These are phyloP conservation scores for Perca schrenkii DNA, from an alignment of 2,113 vertebrate species.

Conservation along the genomic window DNA sequence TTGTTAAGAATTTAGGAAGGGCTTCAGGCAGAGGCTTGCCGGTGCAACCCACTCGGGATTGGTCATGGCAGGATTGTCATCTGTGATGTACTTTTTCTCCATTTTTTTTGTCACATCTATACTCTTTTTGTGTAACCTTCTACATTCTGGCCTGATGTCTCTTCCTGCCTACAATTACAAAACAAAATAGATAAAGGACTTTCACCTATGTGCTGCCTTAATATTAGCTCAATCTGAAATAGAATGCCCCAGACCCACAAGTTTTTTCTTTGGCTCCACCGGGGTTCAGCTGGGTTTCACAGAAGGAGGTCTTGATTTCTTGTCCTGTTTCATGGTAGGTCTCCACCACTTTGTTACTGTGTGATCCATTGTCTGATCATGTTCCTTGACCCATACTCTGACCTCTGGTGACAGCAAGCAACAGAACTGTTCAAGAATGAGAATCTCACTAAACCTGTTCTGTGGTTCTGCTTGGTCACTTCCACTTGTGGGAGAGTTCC, in stretches of 20 bases:
- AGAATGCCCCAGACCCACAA: background rate
- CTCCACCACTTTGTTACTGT: background rate
- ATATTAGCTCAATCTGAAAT: slow-evolving; percentile 21
- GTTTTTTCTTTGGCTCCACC: background rate
- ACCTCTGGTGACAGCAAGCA: slow-evolving; percentile 49
- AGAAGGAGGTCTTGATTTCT: slow-evolving; percentile 14
- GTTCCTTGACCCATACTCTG: slow-evolving; percentile 41
- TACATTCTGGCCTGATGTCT: background rate
- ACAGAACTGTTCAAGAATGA: slow-evolving; percentile 39
- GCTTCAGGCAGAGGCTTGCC: background rate
- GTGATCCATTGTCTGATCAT: slow-evolving; percentile 24
- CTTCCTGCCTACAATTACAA: slow-evolving; percentile 12
- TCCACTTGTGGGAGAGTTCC: slow-evolving; percentile 47
- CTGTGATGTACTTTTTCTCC: background rate
- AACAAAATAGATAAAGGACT: slow-evolving; percentile 8
- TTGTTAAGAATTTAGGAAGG: background rate
- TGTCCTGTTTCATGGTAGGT: slow-evolving; percentile 12
- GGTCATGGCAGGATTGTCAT: background rate
- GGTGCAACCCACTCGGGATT: background rate
- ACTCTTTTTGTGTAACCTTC: background rate
- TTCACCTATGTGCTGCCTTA: background rate
- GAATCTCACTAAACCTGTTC: slow-evolving; percentile 41
- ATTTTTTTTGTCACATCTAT: background rate
- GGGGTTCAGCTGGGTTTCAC: slow-evolving; percentile 14
- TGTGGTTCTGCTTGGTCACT: slow-evolving; percentile 61